Evolutionary conservation across 2,797 vertebrate species (phyloP), one percentile per base, ranked within the genome.

Genomic region (Ciconia nigra): DNA sequence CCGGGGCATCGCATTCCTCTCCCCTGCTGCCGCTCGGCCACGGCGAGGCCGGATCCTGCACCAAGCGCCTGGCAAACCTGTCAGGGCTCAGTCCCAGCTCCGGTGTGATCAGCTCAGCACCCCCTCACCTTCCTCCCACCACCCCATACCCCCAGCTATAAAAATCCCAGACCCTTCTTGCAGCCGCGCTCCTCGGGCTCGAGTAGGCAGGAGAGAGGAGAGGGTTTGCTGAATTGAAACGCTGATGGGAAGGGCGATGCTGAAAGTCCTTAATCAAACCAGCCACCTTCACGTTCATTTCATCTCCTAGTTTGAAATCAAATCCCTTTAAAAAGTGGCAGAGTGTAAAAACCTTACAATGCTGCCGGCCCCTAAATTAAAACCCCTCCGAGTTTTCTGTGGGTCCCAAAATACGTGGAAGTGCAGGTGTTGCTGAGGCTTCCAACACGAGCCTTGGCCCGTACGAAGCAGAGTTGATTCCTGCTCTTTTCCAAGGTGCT

Each of bases 171-270:
- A 7, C 5, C 31, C 66, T 63, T 57, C 24, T 5, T 35, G n/a
- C 44, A 29, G 54, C 46, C 6, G 0, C 0, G 7, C 20, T 59
- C 18, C 33, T 55, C 0, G 0, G 47, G 74, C 51, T 87, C 0
- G 0, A 22, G 66, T 3, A 22, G 71, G 42, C 41, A 25, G 46
- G 37, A 41, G 33, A 12, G 61, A 24, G 59, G 33, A 39, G 72
- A 47, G 24, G 24, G 12, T 33, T 13, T 4, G 12, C 14, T 17
- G 17, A 31, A 15, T 22, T 61, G 12, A 8, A 17, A 18, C 0
- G 0, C 8, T 0, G 11, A 13, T 0, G 2, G 71, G 63, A 62
- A 47, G 14, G 37, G 44, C 1, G 3, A 11, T 31, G 59, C 63
- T 83, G 26, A 15, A 51, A 37, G 28, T 47, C 63, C 29, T 16